phyloP scores from a whole-genome alignment of 2,797 vertebrate species.

The Bradypodion ventrale region DNA sequence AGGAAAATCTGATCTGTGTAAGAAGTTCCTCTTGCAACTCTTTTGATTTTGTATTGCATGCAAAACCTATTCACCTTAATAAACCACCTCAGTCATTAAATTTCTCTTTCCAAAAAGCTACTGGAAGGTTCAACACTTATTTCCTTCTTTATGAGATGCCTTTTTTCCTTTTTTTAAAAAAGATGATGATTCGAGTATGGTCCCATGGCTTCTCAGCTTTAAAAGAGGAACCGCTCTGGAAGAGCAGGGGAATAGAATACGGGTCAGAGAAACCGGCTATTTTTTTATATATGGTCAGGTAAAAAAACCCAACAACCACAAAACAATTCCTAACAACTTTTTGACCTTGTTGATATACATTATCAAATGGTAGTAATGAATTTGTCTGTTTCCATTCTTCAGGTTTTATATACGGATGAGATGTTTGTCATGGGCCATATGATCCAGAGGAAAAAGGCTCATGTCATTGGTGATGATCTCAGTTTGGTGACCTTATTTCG shows the following conservation, averaged over 20 bases:
- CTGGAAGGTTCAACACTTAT: not conserved
- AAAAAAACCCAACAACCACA: slow-evolving; percentile 17
- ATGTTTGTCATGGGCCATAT: slow-evolving; percentile 93
- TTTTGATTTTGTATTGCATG: not conserved
- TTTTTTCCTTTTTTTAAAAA: slow-evolving; percentile 34
- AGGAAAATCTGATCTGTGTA: not conserved
- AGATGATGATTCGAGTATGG: slow-evolving; percentile 81
- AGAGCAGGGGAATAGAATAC: slow-evolving; percentile 83
- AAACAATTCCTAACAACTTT: slow-evolving; percentile 5
- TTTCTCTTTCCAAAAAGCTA: not conserved
- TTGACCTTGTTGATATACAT: slow-evolving; percentile 2
- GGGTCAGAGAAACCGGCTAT: slow-evolving; percentile 89
- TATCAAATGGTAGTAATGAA: slow-evolving; percentile 3
- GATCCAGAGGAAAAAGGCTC: slow-evolving; percentile 89
- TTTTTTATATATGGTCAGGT: slow-evolving; percentile 98
- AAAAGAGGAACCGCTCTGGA: slow-evolving; percentile 87
- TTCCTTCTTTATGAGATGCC: not conserved
- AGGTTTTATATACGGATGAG: slow-evolving; percentile 91
- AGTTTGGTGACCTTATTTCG: slow-evolving; percentile 88
- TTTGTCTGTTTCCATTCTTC: slow-evolving; percentile 45
- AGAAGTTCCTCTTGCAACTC: not conserved
- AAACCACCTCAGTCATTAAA: too few relatives aligned
- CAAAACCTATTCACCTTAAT: slow-evolving; percentile 4
- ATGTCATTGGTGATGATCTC: slow-evolving; percentile 88
- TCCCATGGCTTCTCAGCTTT: slow-evolving; percentile 92